Conservation (phyloP, 2,888 invertebrate genomes). For the Pollenia labialis region DNA sequence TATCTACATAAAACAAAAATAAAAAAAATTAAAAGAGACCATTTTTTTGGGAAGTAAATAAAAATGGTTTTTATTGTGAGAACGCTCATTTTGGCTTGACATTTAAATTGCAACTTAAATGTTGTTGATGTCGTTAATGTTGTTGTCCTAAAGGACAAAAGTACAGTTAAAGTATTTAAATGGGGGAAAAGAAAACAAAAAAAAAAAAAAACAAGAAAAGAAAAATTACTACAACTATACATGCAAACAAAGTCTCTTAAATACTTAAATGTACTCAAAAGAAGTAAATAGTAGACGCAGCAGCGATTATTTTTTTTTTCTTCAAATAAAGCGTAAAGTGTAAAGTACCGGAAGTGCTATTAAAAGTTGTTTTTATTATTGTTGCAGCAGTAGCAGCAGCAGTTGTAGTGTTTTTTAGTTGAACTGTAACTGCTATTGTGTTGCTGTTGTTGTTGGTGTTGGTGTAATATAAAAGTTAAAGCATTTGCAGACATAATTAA, state of each 20-base stretch:
- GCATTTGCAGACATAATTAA: constrained; percentile 71
- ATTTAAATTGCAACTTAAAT: constrained; percentile 68
- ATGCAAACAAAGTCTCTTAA: constrained; percentile 18
- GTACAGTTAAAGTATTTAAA: constrained; percentile 5
- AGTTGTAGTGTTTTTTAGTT: neutral
- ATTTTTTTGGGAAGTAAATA: constrained; percentile 31
- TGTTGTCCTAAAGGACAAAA: constrained; percentile 39
- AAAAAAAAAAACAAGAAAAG: neutral
- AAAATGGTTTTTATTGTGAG: constrained; percentile 50
- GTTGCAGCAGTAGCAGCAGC: constrained; percentile 1
- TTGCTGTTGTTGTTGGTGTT: constrained; percentile 32
- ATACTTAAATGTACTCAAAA: no score
- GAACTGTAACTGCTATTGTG: constrained; percentile 16
- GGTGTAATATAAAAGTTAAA: constrained; percentile 38
- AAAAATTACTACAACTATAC: constrained; percentile 1
- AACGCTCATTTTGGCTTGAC: constrained; percentile 55
- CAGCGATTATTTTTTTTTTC: constrained; percentile 5
- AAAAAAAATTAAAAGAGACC: neutral
- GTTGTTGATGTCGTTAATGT: constrained; percentile 59
- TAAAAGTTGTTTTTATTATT: constrained; percentile 53
- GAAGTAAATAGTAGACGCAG: no score
- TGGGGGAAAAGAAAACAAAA: neutral
- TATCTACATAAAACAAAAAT: constrained; percentile 33
- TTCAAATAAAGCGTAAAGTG: constrained; percentile 42
- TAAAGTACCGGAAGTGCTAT: constrained; percentile 67